A percentile compares a stretch with the other conserved stretches of the same genome.
phyloP scores from a whole-genome alignment of 1,140 invertebrate genomes.

The Drosophila orosa region DNA sequence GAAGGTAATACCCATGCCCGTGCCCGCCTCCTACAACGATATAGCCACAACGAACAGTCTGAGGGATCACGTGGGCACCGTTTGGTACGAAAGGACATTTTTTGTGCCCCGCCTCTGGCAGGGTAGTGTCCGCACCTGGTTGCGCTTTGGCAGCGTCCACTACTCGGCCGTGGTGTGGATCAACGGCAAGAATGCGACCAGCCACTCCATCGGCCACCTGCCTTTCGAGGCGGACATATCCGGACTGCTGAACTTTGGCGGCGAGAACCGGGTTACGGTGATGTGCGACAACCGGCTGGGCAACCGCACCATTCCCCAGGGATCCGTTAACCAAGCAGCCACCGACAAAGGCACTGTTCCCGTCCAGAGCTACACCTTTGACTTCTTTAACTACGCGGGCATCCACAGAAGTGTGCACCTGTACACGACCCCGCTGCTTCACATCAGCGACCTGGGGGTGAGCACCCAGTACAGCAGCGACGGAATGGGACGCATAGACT shows the following conservation, averaged over 20 bases:
- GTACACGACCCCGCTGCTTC: constrained; percentile 92
- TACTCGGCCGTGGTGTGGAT: constrained; percentile 95
- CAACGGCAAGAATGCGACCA: constrained; percentile 91
- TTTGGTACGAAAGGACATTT: constrained; percentile 95
- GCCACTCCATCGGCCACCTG: constrained; percentile 96
- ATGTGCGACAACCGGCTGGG: constrained; percentile 96
- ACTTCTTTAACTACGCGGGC: constrained; percentile 99
- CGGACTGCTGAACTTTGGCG: constrained; percentile 87
- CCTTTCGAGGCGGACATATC: constrained; percentile 96
- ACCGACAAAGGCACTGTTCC: constrained; percentile 88
- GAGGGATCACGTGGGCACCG: constrained; percentile 96
- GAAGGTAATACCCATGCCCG: constrained; percentile 91
- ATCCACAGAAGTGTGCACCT: constrained; percentile 96
- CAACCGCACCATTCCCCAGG: constrained; percentile 92
- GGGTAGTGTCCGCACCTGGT: constrained; percentile 88
- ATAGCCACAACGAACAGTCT: constrained; percentile 91
- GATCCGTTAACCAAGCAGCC: constrained; percentile 86
- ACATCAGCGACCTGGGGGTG: constrained; percentile 93
- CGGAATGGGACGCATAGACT: constrained; percentile 73
- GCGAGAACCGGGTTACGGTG: constrained; percentile 93
- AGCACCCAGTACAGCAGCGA: constrained; percentile 87
- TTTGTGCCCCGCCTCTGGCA: constrained; percentile 90
- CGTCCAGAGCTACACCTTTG: constrained; percentile 95
- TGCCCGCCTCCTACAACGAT: constrained; percentile 98
- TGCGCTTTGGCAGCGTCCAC: constrained; percentile 95